Evolutionary conservation across 2,888 invertebrate genomes (phyloP).

Genomic region (Agrotis puta): DNA sequence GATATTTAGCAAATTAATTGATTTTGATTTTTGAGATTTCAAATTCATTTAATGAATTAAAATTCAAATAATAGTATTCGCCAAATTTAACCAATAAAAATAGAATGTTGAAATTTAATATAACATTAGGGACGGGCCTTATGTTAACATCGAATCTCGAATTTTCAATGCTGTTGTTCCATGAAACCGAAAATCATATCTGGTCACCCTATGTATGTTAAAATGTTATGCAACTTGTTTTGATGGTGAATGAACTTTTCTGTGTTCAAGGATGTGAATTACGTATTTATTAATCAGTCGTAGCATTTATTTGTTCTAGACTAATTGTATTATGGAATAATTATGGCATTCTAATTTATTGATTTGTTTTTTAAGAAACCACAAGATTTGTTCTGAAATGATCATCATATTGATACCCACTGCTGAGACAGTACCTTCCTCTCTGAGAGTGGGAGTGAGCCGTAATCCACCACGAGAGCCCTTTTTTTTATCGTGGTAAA

Average conservation of each 20-base stretch:
- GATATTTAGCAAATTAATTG: no score
- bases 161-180: no score
- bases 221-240: constrained; percentile 8
- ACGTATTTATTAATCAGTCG: not conserved
- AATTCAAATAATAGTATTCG: no score
- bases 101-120: no score
- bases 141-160: no score
- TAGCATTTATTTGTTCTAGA: not conserved
- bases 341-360: not conserved
- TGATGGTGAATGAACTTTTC: constrained; percentile 19
- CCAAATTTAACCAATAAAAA: no score
- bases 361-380: not conserved
- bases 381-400: not conserved
- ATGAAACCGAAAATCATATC: no score
- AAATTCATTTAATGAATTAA: no score
- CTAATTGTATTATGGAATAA: not conserved
- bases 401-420: not conserved
- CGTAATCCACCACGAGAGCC: not conserved
- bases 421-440: not conserved
- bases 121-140: no score
- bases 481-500: no score
- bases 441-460: not conserved
- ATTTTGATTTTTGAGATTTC: no score
- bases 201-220: not conserved
- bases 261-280: constrained; percentile 24